Conservation (phyloP, 2,888 invertebrate genomes). For the Petrophora chlorosata region DNA sequence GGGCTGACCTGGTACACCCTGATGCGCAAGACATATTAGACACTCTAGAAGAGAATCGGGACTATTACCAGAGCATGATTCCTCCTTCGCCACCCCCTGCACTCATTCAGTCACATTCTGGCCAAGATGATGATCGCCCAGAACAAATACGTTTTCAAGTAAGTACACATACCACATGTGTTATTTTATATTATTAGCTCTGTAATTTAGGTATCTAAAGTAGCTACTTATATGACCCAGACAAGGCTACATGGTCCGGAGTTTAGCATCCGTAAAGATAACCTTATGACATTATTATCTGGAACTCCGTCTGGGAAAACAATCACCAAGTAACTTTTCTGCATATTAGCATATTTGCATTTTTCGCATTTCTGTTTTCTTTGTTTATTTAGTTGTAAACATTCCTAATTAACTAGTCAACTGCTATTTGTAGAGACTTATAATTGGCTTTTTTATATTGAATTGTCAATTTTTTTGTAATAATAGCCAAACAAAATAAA, state of each 20-base stretch:
- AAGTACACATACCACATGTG: slow-evolving; percentile 58
- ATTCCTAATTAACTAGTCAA: too few species aligned
- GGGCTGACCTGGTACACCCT: slow-evolving; percentile 99
- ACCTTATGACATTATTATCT: slow-evolving; percentile 3
- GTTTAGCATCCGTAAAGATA: slow-evolving; percentile 1
- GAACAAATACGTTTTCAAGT: slow-evolving; percentile 90
- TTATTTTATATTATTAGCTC: too few species aligned
- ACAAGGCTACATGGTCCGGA: background rate
- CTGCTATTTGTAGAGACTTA: too few species aligned
- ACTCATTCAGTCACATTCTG: slow-evolving; percentile 73
- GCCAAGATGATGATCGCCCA: slow-evolving; percentile 84
- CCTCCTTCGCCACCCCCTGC: slow-evolving; percentile 94
- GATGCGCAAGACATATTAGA: slow-evolving; percentile 99
- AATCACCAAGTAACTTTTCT: background rate
- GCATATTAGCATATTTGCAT: too few species aligned
- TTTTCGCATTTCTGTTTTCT: too few species aligned
- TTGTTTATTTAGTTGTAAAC: too few species aligned
- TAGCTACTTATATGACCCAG: background rate
- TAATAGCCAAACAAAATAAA: too few species aligned
- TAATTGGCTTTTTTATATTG: too few species aligned
- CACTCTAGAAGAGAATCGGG: slow-evolving; percentile 98
- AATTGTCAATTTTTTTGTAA: too few species aligned
- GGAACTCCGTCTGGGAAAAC: slow-evolving; percentile 1
- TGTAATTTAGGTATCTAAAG: background rate
- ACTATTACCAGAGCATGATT: slow-evolving; percentile 98